Evolutionary conservation across 2,888 invertebrate genomes (phyloP), one percentile per base, ranked within the genome.

Genomic region (Drosophila vallismaia): DNA sequence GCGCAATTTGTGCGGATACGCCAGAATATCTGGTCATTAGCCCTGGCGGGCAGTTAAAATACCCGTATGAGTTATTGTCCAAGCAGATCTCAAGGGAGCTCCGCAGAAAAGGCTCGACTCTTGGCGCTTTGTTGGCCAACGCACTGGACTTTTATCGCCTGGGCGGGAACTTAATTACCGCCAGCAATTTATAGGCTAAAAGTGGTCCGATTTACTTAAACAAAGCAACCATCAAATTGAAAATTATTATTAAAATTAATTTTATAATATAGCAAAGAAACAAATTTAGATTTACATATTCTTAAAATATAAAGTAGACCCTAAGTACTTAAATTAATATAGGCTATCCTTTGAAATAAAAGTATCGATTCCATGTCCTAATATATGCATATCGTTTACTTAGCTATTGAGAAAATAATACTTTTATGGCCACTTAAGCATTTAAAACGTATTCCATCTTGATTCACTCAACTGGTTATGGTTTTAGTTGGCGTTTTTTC

Each of bases 31-130:
- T 82, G 86, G 83, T 83, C 80, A 80, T 80, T 80, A 86, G 77
- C 62, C 70, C 46, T 70, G 44, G 64, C 59, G 70, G 83, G 74
- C 85, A 74, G 79, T 81, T 81, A 81, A 84, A 86, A 72, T 71
- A 86, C 85, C 83, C 69, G 68, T 77, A 87, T 87, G 83, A 83
- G 88, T 83, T 83, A 83, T 87, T 87, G 83, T 85, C 75, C 74
- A 55, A 1, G 40, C 56, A 50, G 52, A 44, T 66, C 63, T 64
- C 63, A 64, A 64, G 63, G 63, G 63, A 64, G 52, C 51, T 64
- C 36, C 45, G 33, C 1, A 14, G 31, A 31, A 28, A 36, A 44
- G 40, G 40, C 40, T 19, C 40, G 67, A 31, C 56, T 53, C 52
- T 58, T 42, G 55, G 52, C 56, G 79, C 57, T 73, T 76, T 79